phyloP scores from a whole-genome alignment of 2,113 vertebrate species.

The Grallaria varia region DNA sequence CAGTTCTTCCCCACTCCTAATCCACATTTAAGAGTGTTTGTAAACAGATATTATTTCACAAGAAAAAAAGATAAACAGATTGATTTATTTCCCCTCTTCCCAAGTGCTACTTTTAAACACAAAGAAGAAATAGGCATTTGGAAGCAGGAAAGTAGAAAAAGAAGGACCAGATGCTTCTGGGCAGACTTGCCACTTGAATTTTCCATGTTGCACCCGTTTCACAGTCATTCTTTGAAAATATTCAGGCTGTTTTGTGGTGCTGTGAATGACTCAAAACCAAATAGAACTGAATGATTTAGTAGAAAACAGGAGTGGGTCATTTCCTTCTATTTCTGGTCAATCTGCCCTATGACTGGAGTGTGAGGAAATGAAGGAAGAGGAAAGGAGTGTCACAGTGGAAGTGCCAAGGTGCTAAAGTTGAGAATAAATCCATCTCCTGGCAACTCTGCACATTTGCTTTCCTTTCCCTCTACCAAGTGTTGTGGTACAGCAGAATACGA shows the following conservation, averaged over 20 bases:
- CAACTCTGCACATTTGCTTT: conserved; percentile 47
- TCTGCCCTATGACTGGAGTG: not conserved
- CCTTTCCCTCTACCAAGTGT: conserved; percentile 23
- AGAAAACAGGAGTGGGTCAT: not conserved
- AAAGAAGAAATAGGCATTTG: conserved; percentile 10
- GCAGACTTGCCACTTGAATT: conserved; percentile 12
- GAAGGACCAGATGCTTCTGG: conserved; percentile 23
- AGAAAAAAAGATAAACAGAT: not conserved
- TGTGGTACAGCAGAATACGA: conserved; percentile 38
- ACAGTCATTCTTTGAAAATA: conserved; percentile 33
- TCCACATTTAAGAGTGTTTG: not conserved
- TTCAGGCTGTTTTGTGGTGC: not conserved
- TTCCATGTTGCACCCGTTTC: conserved; percentile 1
- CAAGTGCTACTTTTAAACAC: not conserved
- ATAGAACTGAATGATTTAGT: not conserved
- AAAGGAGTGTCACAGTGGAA: not conserved
- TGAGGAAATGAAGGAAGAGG: not conserved
- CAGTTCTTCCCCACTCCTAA: not conserved
- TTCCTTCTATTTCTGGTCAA: conserved; percentile 16
- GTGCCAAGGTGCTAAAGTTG: conserved; percentile 32
- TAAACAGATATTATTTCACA: conserved; percentile 23
- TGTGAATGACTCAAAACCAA: conserved; percentile 21
- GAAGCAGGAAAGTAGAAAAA: not conserved
- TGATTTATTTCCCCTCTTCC: not conserved
- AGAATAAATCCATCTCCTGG: conserved; percentile 51